Percentiles rank a stretch among this genome's conserved stretches.
phyloP scores from a whole-genome alignment of 2,113 vertebrate species.

The Calypte anna region DNA sequence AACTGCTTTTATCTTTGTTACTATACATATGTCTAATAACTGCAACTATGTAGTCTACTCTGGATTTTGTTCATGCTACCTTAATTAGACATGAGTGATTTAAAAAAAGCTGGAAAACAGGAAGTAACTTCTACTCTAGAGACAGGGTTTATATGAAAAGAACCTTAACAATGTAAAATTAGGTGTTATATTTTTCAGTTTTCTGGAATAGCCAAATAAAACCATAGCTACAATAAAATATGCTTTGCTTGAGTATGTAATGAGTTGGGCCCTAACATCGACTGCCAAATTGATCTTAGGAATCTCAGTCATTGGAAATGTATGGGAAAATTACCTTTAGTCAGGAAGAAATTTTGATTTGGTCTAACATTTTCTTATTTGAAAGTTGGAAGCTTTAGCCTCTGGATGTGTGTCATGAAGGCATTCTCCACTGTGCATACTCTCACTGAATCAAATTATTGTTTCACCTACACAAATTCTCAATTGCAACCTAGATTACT shows the following conservation, averaged over 20 bases:
- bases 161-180: neutral
- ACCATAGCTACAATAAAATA: neutral
- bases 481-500: neutral
- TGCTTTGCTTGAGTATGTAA: too few relatives aligned
- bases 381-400: neutral
- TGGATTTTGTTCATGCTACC: neutral
- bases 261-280: too few relatives aligned
- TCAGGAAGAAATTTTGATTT: neutral
- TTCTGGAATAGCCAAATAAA: neutral
- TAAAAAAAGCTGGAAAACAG: neutral
- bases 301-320: neutral
- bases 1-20: neutral
- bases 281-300: neutral
- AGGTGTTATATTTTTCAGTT: rapidly evolving
- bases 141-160: neutral
- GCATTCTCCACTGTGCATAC: neutral
- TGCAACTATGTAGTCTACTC: neutral
- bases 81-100: neutral
- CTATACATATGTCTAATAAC: neutral
- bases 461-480: neutral
- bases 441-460: neutral
- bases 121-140: neutral
- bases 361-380: neutral
- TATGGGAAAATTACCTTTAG: neutral
- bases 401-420: neutral